phyloP scores from a whole-genome alignment of 1,140 invertebrate genomes.

The Zaprionus africanus region DNA sequence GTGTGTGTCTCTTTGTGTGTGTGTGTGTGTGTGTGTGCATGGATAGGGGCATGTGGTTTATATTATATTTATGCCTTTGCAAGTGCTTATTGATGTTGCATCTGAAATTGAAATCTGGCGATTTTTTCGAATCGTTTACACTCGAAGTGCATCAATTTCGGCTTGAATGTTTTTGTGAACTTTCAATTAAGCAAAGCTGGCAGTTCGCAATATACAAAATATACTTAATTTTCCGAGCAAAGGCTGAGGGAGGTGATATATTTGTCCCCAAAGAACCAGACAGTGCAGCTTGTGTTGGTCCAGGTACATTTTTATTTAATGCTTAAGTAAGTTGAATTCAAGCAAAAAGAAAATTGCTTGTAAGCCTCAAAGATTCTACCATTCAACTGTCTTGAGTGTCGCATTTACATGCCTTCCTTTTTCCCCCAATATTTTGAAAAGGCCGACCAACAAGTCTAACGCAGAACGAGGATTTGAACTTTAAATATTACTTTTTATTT shows the following conservation, averaged over 20 bases:
- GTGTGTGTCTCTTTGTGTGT: slow-evolving; percentile 30
- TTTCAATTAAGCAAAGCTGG: slow-evolving; percentile 71
- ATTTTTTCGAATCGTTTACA: slow-evolving; percentile 41
- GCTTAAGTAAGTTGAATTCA: slow-evolving; percentile 77
- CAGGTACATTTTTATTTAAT: slow-evolving; percentile 64
- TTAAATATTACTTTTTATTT: slow-evolving; percentile 8
- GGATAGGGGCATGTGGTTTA: slow-evolving; percentile 37
- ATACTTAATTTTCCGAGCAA: not conserved
- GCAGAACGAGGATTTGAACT: not conserved
- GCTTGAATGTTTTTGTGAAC: slow-evolving; percentile 58
- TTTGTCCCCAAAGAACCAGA: not conserved
- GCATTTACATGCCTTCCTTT: not conserved
- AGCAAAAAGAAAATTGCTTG: slow-evolving; percentile 71
- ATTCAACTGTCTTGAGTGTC: not conserved
- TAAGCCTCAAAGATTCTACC: slow-evolving; percentile 57
- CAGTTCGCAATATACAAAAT: slow-evolving; percentile 50
- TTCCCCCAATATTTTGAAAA: not conserved
- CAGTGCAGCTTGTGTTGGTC: not conserved
- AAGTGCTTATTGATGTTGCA: slow-evolving; percentile 81
- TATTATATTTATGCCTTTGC: slow-evolving; percentile 76
- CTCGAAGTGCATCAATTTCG: slow-evolving; percentile 39
- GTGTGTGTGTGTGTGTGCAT: slow-evolving; percentile 40
- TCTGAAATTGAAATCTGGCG: slow-evolving; percentile 76
- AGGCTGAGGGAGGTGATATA: not conserved
- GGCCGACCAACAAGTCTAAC: slow-evolving; percentile 32